phyloP scores from a whole-genome alignment of 2,888 invertebrate genomes.

The Bellardia pandia region DNA sequence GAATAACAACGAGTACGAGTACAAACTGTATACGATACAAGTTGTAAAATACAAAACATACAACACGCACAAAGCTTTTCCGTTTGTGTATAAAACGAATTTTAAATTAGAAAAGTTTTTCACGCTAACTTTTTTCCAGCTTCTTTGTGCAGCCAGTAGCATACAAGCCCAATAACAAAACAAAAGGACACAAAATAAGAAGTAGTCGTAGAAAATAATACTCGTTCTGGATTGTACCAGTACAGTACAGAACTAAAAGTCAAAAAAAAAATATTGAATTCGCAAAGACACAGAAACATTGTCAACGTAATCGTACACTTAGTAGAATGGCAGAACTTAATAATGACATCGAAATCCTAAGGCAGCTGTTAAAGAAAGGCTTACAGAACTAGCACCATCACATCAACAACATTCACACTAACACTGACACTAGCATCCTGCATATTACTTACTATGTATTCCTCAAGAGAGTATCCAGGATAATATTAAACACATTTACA shows the following conservation, averaged over 20 bases:
- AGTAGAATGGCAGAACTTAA: slow-evolving; percentile 54
- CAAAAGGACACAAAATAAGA: slow-evolving; percentile 64
- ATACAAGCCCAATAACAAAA: slow-evolving; percentile 54
- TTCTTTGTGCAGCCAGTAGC: slow-evolving; percentile 43
- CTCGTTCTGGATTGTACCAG: slow-evolving; percentile 18
- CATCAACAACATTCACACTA: neutral
- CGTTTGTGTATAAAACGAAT: slow-evolving; percentile 65
- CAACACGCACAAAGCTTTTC: slow-evolving; percentile 61
- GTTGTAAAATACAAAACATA: slow-evolving; percentile 22
- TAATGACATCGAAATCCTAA: slow-evolving; percentile 60
- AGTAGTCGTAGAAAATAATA: slow-evolving; percentile 60
- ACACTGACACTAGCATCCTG: neutral
- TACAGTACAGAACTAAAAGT: slow-evolving; percentile 1
- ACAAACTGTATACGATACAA: slow-evolving; percentile 26
- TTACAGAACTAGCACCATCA: slow-evolving; percentile 33
- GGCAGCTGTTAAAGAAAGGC: slow-evolving; percentile 67
- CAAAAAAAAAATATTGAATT: neutral
- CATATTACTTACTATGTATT: slow-evolving; percentile 12
- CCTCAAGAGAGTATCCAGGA: slow-evolving; percentile 6
- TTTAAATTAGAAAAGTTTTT: slow-evolving; percentile 71
- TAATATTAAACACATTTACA: slow-evolving; percentile 3
- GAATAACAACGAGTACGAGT: slow-evolving; percentile 32
- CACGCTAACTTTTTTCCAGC: slow-evolving; percentile 61
- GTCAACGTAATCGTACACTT: slow-evolving; percentile 48
- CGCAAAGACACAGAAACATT: slow-evolving; percentile 22